phyloP scores from a whole-genome alignment of 2,888 invertebrate genomes.

The Beris morrisii region DNA sequence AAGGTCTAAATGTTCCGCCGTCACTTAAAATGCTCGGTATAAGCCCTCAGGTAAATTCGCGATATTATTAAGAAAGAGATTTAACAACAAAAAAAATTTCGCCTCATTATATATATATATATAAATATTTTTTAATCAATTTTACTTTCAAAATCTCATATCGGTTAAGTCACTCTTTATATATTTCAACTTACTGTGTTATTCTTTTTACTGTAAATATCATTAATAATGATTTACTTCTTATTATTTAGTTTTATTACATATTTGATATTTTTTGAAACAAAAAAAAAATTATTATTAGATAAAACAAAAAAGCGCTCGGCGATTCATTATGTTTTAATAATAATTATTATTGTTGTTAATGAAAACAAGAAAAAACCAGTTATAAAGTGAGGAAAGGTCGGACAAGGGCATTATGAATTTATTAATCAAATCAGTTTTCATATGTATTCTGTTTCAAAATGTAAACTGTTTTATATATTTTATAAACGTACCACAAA shows the following conservation, averaged over 20 bases:
- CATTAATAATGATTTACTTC: slow-evolving; percentile 21
- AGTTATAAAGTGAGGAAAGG: slow-evolving; percentile 1
- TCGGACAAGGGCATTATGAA: slow-evolving; percentile 20
- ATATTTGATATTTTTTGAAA: slow-evolving; percentile 1
- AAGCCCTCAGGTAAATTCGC: slow-evolving; percentile 81
- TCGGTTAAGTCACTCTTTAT: slow-evolving; percentile 4
- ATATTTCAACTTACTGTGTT: slow-evolving; percentile 26
- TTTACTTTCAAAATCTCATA: slow-evolving; percentile 6
- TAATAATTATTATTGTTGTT: slow-evolving; percentile 5
- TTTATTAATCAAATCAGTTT: not conserved
- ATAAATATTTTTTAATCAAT: not conserved
- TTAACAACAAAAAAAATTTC: not conserved
- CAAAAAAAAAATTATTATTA: not conserved
- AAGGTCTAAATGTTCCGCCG: slow-evolving; percentile 79
- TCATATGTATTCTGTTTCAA: not conserved
- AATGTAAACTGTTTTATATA: not conserved
- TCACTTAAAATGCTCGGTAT: slow-evolving; percentile 91
- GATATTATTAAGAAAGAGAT: slow-evolving; percentile 13
- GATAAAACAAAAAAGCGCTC: not conserved
- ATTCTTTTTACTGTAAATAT: slow-evolving; percentile 26
- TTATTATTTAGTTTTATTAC: slow-evolving; percentile 19
- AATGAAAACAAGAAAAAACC: not conserved
- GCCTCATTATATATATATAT: slow-evolving; percentile 7
- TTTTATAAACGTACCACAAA: not conserved
- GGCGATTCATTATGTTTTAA: slow-evolving; percentile 10